These are phyloP conservation scores for Lithophane ornitopus DNA, from an alignment of 2,888 invertebrate genomes.

Conservation along the genomic window DNA sequence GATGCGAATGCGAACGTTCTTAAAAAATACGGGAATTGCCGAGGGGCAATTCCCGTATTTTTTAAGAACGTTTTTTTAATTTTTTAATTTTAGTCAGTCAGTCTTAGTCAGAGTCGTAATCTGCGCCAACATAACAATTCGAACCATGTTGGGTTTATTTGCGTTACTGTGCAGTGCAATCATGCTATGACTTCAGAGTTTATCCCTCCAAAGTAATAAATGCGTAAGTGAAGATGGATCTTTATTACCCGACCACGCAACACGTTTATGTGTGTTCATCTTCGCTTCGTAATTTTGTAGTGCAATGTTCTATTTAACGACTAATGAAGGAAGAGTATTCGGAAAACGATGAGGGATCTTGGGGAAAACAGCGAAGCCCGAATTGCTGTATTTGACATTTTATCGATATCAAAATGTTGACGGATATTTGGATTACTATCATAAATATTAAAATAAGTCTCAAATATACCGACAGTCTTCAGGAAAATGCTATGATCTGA, in stretches of 20 bases:
- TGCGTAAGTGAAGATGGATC: constrained; percentile 16
- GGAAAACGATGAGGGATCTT: background rate
- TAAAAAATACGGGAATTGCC: too few relatives aligned
- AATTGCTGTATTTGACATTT: background rate
- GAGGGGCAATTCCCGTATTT: too few relatives aligned
- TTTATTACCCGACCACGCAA: constrained; percentile 25
- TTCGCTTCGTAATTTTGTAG: background rate
- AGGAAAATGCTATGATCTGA: background rate
- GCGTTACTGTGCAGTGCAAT: constrained; percentile 11
- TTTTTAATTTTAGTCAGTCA: too few relatives aligned
- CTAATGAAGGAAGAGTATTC: background rate
- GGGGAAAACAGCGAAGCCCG: background rate
- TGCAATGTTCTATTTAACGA: too few relatives aligned
- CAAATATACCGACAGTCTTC: background rate
- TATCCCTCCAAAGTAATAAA: constrained; percentile 31
- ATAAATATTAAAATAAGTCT: background rate
- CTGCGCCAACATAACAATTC: constrained; percentile 25
- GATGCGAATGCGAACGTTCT: too few relatives aligned
- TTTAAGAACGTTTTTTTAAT: too few relatives aligned
- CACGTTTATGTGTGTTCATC: background rate
- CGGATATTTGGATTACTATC: background rate
- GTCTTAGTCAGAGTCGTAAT: background rate
- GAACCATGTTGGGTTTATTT: constrained; percentile 44
- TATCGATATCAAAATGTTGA: background rate
- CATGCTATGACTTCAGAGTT: constrained; percentile 11